Evolutionary conservation across 2,888 invertebrate genomes (phyloP).

Genomic region (Hypomecis punctinalis): DNA sequence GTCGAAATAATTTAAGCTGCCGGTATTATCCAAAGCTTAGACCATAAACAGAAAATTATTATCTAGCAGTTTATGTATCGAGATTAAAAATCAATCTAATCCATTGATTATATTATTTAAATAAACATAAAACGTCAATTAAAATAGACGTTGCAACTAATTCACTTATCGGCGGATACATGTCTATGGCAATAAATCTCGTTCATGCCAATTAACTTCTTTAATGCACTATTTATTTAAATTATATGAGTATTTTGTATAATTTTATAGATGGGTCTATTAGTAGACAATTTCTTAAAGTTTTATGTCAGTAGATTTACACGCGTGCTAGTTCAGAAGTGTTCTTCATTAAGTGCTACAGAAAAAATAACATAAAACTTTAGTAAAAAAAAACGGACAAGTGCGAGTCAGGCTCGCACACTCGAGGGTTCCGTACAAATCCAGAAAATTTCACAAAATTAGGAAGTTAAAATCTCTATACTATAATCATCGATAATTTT

Average conservation of each 20-base stretch:
- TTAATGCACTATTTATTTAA: conserved; percentile 48
- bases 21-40: no score
- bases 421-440: no score
- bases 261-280: conserved; percentile 28
- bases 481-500: no score
- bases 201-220: conserved; percentile 48
- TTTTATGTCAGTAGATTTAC: not conserved
- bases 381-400: no score
- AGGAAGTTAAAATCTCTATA: no score
- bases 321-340: not conserved
- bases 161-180: conserved; percentile 17
- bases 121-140: conserved; percentile 27
- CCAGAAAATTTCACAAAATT: no score
- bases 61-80: no score
- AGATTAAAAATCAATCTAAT: not conserved
- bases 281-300: conserved; percentile 1
- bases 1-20: no score
- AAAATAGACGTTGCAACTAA: conserved; percentile 27
- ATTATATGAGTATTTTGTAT: conserved; percentile 34
- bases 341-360: no score
- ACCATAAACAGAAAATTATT: no score
- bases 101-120: not conserved
- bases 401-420: no score
- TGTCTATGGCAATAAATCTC: conserved; percentile 45
- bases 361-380: no score